Base-by-base conservation (phyloP, 1,140 invertebrate genomes). In the Oreohelix idahoensis region DNA sequence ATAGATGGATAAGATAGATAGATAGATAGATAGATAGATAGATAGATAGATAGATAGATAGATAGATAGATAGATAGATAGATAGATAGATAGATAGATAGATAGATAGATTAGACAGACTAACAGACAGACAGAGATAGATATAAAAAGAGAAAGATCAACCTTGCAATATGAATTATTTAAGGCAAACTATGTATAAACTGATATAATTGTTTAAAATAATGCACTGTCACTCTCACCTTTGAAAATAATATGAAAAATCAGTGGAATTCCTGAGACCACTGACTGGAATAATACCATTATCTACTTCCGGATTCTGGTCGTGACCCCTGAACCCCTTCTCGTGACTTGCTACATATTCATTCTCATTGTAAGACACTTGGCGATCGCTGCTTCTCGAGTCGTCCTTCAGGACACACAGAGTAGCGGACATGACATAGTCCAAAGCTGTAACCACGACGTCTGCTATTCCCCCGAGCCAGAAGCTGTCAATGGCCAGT, bases 401-500 rank as follows among this genome's bases (percentile, higher is more conserved):
- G 0, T 49, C 10, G 29, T 32, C 35, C 29, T 38, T 20, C n/a
- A 63, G 81, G 39, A 17, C 36, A 38, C 32, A 70, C 15, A 39
- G 45, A 36, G 49, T 82, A 45, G 71, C 85, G 51, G 78, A 51
- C 42, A 77, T 35, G 11, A 84, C 77, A 17, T 75, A 71, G n/a
- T 81, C 76, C 17, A 84, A n/a, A 42, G 39, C 79, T 32, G 29
- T 84, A 35, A 51, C 58, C 63, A 79, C 17, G n/a, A 83, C 76
- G 69, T 51, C 35, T 77, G 42, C 73, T 69, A 63, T 80, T 42
- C 74, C 85, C 70, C 51, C 84, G 13, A 73, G 69, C 78, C 83
- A 83, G 70, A 85, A 86, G n/a, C 85, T 84, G 4, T 87, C 77
- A 49, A 87, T 73, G 23, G 86, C 84, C 23, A 90, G 77, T 32